Conservation (phyloP, 2,888 invertebrate genomes). For the Clitarchus hookeri region DNA sequence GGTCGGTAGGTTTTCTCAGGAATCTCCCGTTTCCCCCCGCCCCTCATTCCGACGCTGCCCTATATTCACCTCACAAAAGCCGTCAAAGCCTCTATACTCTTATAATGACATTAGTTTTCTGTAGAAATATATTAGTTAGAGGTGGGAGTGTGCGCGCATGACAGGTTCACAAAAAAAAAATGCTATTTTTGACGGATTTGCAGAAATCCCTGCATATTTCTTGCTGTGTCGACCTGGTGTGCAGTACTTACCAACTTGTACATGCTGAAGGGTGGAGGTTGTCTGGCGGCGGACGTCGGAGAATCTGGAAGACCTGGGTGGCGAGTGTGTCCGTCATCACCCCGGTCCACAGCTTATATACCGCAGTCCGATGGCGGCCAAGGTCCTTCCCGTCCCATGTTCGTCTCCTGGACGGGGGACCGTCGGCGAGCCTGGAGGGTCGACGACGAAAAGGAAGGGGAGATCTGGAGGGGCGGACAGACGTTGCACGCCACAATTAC, state of each 20-base stretch:
- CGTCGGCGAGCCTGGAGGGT: neutral
- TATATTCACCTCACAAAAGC: too few species aligned
- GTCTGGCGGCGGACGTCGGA: slow-evolving; percentile 16
- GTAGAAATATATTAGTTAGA: too few species aligned
- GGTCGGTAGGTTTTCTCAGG: too few species aligned
- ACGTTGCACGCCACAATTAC: neutral
- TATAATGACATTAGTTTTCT: too few species aligned
- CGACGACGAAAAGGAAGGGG: neutral
- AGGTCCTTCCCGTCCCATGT: neutral
- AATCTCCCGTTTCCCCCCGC: too few species aligned
- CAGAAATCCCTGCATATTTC: neutral
- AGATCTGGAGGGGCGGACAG: neutral
- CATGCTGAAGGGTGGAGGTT: slow-evolving; percentile 48
- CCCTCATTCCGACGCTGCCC: too few species aligned
- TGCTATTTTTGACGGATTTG: too few species aligned
- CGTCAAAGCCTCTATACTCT: too few species aligned
- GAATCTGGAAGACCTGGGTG: neutral
- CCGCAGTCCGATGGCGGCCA: slow-evolving; percentile 27
- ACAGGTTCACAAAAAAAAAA: too few species aligned
- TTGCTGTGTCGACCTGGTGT: neutral
- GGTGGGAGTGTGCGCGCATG: too few species aligned
- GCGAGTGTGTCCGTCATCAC: slow-evolving; percentile 21
- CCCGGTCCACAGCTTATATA: neutral
- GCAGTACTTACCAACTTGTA: slow-evolving; percentile 53
- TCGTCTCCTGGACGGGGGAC: slow-evolving; percentile 15